Base-by-base conservation (phyloP, 1,140 invertebrate genomes). In the Achroia grisella region DNA sequence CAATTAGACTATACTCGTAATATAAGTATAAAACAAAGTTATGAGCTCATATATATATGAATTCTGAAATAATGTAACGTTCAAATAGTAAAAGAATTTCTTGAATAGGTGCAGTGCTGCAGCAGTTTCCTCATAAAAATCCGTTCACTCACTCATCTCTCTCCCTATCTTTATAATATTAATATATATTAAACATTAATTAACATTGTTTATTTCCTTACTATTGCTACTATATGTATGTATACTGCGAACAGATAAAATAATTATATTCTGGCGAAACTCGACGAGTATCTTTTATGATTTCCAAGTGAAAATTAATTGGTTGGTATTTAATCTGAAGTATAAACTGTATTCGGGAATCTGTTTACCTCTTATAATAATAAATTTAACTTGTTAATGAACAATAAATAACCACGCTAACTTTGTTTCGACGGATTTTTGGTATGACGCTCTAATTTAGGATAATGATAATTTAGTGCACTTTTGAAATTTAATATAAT, bases 301-400 rank as follows among this genome's bases (percentile, higher is more conserved):
- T 23, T 23, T 23, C 6, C 17, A 23, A 23, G 17, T 23, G 17
- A 23, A 23, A 23, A 23, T 23, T 23, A 23, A 23, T 23, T 23
- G 17, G 17, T 23, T 23, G 6, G 17, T 23, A 23, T 23, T 23
- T 23, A 23, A 23, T 23, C 17, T 23, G 6, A 23, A 23, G 17
- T 23, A 14, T 17, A 37, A 37, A 37, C 13, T 37, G 35, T 23
- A 23, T 23, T 3, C 14, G 4, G 14, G 17, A 37, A 37, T 37
- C 13, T 15, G 14, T 37, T 37, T 37, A 37, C 17, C 35, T 37
- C 14, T 37, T 13, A 13, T 13, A 15, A 15, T 15, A 2, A 37
- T 37, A 15, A 37, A 37, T 37, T 37, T 37, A 17, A 37, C 35
- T 37, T 37, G 35, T 37, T 37, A 37, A 37, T 37, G 14, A 37